Evolutionary conservation across 2,888 invertebrate genomes (phyloP).

Genomic region (Fragum sueziense): DNA sequence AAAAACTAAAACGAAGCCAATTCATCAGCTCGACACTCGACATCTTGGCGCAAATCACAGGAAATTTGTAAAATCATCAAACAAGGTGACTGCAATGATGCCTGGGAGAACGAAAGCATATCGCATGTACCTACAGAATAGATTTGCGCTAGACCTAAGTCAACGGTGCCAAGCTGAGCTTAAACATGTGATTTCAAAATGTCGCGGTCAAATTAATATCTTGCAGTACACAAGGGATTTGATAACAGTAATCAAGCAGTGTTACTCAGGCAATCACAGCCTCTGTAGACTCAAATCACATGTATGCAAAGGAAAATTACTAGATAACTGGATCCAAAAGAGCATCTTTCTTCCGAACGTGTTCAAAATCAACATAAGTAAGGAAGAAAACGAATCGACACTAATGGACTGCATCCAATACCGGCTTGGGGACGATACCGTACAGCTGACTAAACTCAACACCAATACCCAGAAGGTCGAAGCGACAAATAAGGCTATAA

Average conservation of each 20-base stretch:
- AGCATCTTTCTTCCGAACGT: neutral
- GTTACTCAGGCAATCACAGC: slow-evolving; percentile 12
- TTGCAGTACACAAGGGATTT: neutral
- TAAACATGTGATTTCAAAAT: no score
- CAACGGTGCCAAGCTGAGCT: slow-evolving; percentile 5
- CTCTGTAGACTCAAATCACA: neutral
- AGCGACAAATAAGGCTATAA: slow-evolving; percentile 15
- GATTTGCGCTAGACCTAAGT: slow-evolving; percentile 7
- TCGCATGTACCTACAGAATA: neutral
- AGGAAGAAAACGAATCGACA: neutral
- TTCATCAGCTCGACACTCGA: slow-evolving; percentile 11
- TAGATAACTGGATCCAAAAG: neutral
- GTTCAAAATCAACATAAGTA: neutral
- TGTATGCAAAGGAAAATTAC: neutral
- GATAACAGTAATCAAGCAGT: neutral
- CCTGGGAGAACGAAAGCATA: slow-evolving; percentile 17
- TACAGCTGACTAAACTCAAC: slow-evolving; percentile 1
- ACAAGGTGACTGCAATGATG: neutral
- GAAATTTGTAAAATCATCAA: no score
- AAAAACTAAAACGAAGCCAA: slow-evolving; percentile 3
- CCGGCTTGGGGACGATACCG: slow-evolving; percentile 15
- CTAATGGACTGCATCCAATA: slow-evolving; percentile 10
- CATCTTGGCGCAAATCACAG: slow-evolving; percentile 8
- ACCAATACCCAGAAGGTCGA: slow-evolving; percentile 20
- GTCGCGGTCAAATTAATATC: neutral